Evolutionary conservation across 2,888 invertebrate genomes (phyloP), one percentile per base, ranked within the genome.

Genomic region (Auanema freiburgensis): DNA sequence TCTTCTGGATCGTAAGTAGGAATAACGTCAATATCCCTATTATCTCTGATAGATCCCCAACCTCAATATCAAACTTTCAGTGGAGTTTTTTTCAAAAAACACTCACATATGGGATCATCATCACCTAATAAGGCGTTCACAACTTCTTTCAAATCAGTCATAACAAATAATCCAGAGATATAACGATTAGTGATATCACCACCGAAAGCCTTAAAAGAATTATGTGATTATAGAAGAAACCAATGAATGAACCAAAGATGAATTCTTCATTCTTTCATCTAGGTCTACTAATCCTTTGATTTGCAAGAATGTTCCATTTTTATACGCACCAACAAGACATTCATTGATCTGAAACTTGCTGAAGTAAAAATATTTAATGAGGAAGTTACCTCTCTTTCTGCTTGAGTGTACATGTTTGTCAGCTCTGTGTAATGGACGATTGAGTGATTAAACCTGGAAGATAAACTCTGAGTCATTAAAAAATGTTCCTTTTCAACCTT

Each of bases 341-440:
- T 76, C 76, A 52, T 62, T 59, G 21, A 74, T 65, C 74, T 75
- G 58, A 59, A 72, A 58, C 16, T 21, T 12, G 18, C 24, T 58
- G 18, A n/a, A 14, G 24, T 33, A 57, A 46, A 50, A 46, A 44
- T 4, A 46, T 44, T 46, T 21, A 14, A 33, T 33, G 33, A 33
- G 33, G 33, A 33, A 33, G 54, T 59, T 18, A 72, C 78, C 70
- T 79, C 79, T 24, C 76, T 63, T 23, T 79, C 79, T 10, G 72
- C 74, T 42, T 66, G 61, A 43, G 73, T 75, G 62, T 71, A 77
- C 50, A 72, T 59, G 42, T 64, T 51, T 23, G 60, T 55, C 16
- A 78, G 52, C 21, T 67, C 61, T 1, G 75, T 70, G 59, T 74
- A 77, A 43, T 67, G 65, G 16, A 75, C 55, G 18, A 71, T 68